phyloP scores from a whole-genome alignment of 1,140 invertebrate genomes.

The Drosophila pectinifera region DNA sequence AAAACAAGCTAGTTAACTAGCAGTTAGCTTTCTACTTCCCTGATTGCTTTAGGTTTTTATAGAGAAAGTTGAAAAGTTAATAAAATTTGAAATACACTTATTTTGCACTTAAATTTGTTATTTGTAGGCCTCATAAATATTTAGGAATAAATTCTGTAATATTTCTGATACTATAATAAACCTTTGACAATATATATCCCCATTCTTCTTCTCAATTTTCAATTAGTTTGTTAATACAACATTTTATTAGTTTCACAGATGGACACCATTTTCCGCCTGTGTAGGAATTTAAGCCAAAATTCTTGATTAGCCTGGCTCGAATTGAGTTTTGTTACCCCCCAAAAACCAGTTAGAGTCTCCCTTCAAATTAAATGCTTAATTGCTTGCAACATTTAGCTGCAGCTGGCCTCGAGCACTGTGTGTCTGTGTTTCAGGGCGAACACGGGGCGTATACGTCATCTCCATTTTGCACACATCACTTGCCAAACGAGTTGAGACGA shows the following conservation, averaged over 20 bases:
- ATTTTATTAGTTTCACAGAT: no score
- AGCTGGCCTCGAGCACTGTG: constrained; percentile 1
- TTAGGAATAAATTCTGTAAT: neutral
- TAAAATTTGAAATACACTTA: no score
- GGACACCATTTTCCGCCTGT: neutral
- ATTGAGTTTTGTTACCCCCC: constrained; percentile 32
- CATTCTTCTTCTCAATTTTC: no score
- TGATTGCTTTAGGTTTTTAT: no score
- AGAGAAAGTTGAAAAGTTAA: no score
- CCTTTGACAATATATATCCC: neutral
- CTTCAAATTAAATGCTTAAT: constrained; percentile 68
- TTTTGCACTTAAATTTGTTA: neutral
- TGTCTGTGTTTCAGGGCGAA: neutral
- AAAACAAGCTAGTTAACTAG: no score
- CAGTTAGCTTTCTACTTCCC: no score
- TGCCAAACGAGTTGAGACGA: constrained; percentile 26
- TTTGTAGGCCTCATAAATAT: neutral
- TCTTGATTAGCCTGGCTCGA: constrained; percentile 52
- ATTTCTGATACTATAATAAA: neutral
- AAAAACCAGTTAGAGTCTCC: constrained; percentile 35
- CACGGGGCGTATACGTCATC: constrained; percentile 59
- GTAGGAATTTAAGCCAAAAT: neutral
- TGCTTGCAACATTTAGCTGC: constrained; percentile 49
- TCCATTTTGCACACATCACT: constrained; percentile 50
- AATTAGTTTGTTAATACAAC: neutral